A percentile compares a stretch with the other conserved stretches of the same genome.
Conservation (phyloP, 2,888 invertebrate species). For the Lycaena phlaeas region DNA sequence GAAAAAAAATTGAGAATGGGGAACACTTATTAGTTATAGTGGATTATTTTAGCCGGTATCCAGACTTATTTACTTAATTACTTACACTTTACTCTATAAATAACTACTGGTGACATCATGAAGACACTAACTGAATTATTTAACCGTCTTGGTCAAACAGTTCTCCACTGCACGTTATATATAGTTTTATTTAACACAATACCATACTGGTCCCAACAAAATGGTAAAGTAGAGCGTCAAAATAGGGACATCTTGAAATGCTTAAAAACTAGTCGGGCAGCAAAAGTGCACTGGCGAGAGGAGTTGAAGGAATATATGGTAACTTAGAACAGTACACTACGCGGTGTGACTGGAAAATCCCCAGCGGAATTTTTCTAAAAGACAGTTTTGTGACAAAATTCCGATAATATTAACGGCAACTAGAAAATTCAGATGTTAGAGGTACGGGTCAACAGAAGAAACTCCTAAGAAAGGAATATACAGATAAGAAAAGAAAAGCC, state of each 20-base stretch:
- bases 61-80: too few species aligned
- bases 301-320: background rate
- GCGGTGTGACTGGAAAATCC: slow-evolving; percentile 24
- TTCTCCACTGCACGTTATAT: slow-evolving; percentile 17
- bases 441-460: too few species aligned
- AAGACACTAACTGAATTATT: too few species aligned
- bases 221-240: slow-evolving; percentile 24
- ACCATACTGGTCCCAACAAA: too few species aligned
- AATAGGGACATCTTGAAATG: slow-evolving; percentile 23
- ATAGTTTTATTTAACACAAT: slow-evolving; percentile 18
- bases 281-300: slow-evolving; percentile 9
- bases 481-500: slow-evolving; percentile 18
- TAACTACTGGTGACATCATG: slow-evolving; percentile 16
- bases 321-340: too few species aligned
- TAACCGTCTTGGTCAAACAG: slow-evolving; percentile 19
- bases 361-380: slow-evolving; percentile 22
- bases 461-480: slow-evolving; percentile 13
- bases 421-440: slow-evolving; percentile 15
- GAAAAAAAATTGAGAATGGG: too few species aligned
- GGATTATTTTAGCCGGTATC: slow-evolving; percentile 16
- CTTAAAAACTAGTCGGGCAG: slow-evolving; percentile 17
- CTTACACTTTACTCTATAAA: slow-evolving; percentile 10
- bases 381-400: slow-evolving; percentile 26
- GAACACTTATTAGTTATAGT: slow-evolving; percentile 13
- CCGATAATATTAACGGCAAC: background rate